A percentile compares a stretch with the other conserved stretches of the same genome.
phyloP scores from a whole-genome alignment of 2,113 vertebrate species.

The Beaufortia kweichowensis region DNA sequence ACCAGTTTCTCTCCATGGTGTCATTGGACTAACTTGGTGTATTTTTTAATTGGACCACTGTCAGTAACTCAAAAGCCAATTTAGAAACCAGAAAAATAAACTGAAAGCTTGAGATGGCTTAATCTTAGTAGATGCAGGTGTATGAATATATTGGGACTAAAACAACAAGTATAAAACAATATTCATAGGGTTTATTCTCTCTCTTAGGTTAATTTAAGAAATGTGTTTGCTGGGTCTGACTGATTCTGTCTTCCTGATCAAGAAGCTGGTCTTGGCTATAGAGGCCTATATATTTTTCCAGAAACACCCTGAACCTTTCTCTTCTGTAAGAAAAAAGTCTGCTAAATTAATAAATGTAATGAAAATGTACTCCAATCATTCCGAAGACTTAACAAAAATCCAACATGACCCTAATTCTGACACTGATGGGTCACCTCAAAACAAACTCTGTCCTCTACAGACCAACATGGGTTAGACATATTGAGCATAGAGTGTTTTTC shows the following conservation, averaged over 20 bases:
- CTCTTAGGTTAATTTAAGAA: background rate
- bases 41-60: background rate
- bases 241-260: background rate
- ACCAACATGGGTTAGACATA: slow-evolving; percentile 39
- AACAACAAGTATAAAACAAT: background rate
- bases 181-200: background rate
- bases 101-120: slow-evolving; percentile 3
- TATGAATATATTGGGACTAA: background rate
- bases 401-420: background rate
- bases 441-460: slow-evolving; percentile 10
- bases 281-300: background rate
- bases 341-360: background rate
- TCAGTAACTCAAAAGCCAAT: slow-evolving; percentile 3
- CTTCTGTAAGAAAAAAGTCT: background rate
- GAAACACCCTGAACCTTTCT: background rate
- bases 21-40: background rate
- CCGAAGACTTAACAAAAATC: slow-evolving; percentile 4
- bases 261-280: slow-evolving; percentile 13
- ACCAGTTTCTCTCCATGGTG: background rate
- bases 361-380: slow-evolving; percentile 1
- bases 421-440: slow-evolving; percentile 4
- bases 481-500: slow-evolving; percentile 19
- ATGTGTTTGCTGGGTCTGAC: background rate
- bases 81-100: slow-evolving; percentile 2
- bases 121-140: background rate